These are phyloP conservation scores for Drosophila varians DNA, from an alignment of 1,140 invertebrate genomes.

Conservation along the genomic window DNA sequence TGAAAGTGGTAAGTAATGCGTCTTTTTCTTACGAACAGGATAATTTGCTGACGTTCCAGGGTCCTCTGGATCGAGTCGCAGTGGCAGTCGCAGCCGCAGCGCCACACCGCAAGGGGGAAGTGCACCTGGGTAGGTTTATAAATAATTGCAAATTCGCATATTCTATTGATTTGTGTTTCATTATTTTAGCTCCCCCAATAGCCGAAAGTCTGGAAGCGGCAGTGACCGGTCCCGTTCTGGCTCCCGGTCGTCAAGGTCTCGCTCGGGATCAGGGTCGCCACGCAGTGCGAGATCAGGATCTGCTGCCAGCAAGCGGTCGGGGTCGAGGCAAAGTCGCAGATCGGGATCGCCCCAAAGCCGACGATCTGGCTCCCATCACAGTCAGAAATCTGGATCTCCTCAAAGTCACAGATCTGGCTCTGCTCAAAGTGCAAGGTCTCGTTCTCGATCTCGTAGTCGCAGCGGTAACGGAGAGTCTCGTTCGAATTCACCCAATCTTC, in stretches of 20 bases:
- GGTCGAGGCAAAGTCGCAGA: conserved; percentile 22
- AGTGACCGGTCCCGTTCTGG: conserved; percentile 59
- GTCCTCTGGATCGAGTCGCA: conserved; percentile 84
- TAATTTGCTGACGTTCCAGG: conserved; percentile 56
- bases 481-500: conserved; percentile 84
- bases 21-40: background rate
- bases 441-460: conserved; percentile 37
- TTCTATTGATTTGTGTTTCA: background rate
- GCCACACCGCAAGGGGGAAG: conserved; percentile 82
- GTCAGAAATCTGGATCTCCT: conserved; percentile 27
- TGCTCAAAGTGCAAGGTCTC: conserved; percentile 20
- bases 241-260: conserved; percentile 35
- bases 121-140: conserved; percentile 64
- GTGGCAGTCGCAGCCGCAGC: conserved; percentile 84
- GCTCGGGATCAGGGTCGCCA: conserved; percentile 34
- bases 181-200: conserved; percentile 66
- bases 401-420: conserved; percentile 31
- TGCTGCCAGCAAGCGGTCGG: conserved; percentile 32
- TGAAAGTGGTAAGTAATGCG: conserved; percentile 54
- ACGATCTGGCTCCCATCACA: conserved; percentile 18
- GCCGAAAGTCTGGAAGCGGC: conserved; percentile 63
- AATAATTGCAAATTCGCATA: conserved; percentile 1
- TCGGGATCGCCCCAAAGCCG: conserved; percentile 21
- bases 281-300: conserved; percentile 51
- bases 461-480: conserved; percentile 66